Evolutionary conservation across 2,113 vertebrate species (phyloP).

Genomic region (Alethe diademata): DNA sequence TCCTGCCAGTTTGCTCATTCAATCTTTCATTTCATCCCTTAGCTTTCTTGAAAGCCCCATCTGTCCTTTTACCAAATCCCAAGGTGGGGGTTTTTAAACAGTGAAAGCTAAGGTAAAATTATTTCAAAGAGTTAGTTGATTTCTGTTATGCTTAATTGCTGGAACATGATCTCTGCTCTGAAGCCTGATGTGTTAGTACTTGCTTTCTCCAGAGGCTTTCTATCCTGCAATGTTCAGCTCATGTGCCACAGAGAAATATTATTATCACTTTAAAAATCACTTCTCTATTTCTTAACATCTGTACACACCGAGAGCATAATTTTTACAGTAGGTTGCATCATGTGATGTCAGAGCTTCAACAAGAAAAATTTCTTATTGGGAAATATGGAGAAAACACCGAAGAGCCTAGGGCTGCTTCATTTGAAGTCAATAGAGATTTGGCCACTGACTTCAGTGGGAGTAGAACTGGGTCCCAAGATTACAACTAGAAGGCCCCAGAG

Average conservation of each 20-base stretch:
- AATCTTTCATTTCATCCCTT: not conserved
- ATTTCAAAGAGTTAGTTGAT: not conserved
- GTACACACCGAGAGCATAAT: not conserved
- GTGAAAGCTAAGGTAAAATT: not conserved
- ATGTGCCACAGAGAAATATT: not conserved
- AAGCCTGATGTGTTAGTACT: not conserved
- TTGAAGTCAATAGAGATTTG: not conserved
- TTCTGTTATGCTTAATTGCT: not conserved
- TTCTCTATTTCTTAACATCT: not conserved
- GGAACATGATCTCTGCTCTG: not conserved
- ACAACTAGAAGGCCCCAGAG: not conserved
- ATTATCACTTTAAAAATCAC: not conserved
- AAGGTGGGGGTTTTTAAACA: not conserved
- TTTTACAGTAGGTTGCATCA: conserved; percentile 66
- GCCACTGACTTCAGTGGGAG: not conserved
- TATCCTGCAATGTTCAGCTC: not conserved
- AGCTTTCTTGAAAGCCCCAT: not conserved
- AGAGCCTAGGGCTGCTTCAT: not conserved
- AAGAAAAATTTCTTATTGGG: conserved; percentile 9
- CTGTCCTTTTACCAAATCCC: not conserved
- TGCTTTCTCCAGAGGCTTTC: not conserved
- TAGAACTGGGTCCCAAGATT: not conserved
- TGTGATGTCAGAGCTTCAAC: conserved; percentile 41
- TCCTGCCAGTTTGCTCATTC: not conserved
- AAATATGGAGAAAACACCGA: not conserved